Conservation (phyloP, 2,888 invertebrate species). For the Drosophila meridionalis region DNA sequence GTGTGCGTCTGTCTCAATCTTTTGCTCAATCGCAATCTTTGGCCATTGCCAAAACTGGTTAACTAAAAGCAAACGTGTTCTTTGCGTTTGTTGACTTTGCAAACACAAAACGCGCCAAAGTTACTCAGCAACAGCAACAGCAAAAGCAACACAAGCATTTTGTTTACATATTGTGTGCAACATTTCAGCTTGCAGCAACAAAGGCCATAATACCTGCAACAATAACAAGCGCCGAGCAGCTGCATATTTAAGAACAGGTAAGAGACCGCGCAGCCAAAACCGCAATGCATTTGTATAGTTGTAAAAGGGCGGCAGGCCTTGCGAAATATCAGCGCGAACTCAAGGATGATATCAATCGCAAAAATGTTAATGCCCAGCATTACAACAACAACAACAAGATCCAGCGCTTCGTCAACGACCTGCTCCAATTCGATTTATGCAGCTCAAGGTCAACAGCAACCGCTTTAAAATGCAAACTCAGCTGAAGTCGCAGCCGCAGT, state of each 20-base stretch:
- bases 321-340: constrained; percentile 39
- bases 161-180: constrained; percentile 53
- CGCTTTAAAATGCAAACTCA: constrained; percentile 75
- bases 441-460: constrained; percentile 76
- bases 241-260: constrained; percentile 60
- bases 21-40: constrained; percentile 78
- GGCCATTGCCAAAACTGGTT: constrained; percentile 77
- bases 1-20: constrained; percentile 66
- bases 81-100: constrained; percentile 75
- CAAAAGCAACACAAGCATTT: constrained; percentile 32
- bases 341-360: constrained; percentile 64
- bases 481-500: constrained; percentile 28
- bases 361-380: constrained; percentile 45
- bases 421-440: constrained; percentile 80
- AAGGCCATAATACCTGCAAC: constrained; percentile 24
- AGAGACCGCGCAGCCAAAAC: constrained; percentile 31
- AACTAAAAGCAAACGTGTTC: constrained; percentile 78
- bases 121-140: constrained; percentile 48
- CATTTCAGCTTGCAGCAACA: constrained; percentile 19
- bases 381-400: constrained; percentile 37
- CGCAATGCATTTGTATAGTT: constrained; percentile 31
- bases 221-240: constrained; percentile 11
- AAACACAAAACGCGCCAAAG: constrained; percentile 61
- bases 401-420: constrained; percentile 69
- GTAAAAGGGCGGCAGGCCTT: constrained; percentile 43